A percentile compares a stretch with the other conserved stretches of the same genome.
These are phyloP conservation scores for Cnemophilus loriae DNA, from an alignment of 2,113 vertebrate genomes.

Conservation along the genomic window DNA sequence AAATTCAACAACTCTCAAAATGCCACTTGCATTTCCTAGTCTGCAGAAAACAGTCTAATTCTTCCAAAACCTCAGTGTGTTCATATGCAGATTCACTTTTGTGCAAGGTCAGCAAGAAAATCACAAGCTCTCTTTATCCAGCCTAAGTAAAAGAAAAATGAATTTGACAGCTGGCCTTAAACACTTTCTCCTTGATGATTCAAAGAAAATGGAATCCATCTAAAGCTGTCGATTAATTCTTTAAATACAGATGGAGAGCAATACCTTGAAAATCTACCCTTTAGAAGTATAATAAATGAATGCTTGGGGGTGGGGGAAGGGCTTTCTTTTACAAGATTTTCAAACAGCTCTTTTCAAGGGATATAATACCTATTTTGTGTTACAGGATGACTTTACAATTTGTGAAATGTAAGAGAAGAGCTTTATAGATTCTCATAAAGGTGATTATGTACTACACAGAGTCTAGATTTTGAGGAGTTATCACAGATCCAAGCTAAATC, in stretches of 20 bases:
- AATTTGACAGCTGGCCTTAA: slow-evolving; percentile 45
- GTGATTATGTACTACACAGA: neutral
- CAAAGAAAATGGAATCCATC: slow-evolving; percentile 24
- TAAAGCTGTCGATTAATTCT: slow-evolving; percentile 42
- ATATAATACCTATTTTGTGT: neutral
- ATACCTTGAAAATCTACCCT: slow-evolving; percentile 20
- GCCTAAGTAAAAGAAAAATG: neutral
- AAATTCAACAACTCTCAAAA: neutral
- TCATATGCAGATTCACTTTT: slow-evolving; percentile 27
- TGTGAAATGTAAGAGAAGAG: neutral
- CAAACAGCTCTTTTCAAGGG: neutral
- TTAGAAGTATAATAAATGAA: neutral
- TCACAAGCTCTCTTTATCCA: slow-evolving; percentile 2
- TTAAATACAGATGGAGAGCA: slow-evolving; percentile 4
- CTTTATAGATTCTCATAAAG: neutral
- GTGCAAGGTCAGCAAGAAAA: slow-evolving; percentile 33
- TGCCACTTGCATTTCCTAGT: neutral
- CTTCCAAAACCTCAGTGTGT: neutral
- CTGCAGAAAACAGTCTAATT: neutral
- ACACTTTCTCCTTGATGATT: slow-evolving; percentile 13
- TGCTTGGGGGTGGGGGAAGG: neutral
- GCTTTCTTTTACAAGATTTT: neutral
- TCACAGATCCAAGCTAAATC: neutral
- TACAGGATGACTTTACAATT: neutral
- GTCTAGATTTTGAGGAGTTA: neutral